phyloP scores from a whole-genome alignment of 2,113 vertebrate genomes.

The Isurus oxyrinchus region DNA sequence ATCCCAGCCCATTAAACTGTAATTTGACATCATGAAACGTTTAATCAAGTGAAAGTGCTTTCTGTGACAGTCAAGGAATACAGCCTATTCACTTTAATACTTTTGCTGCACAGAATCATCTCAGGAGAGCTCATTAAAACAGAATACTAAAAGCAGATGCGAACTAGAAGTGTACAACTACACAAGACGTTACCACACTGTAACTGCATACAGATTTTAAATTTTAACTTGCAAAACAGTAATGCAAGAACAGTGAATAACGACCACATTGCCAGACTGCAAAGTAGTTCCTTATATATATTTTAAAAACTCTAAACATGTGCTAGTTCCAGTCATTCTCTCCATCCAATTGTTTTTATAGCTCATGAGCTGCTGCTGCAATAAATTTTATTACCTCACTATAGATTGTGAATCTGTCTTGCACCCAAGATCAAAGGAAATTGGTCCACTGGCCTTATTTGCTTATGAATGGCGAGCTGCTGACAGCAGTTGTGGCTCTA shows the following conservation, averaged over 20 bases:
- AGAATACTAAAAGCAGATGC: background rate
- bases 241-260: background rate
- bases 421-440: background rate
- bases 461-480: background rate
- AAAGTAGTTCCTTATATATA: background rate
- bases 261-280: too few species aligned
- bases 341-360: background rate
- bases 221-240: background rate
- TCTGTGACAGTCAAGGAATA: background rate
- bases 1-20: background rate
- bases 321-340: background rate
- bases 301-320: background rate
- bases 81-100: background rate
- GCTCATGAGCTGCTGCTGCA: background rate
- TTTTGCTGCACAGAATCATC: too few species aligned
- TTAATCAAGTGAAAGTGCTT: slow-evolving; percentile 18
- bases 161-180: background rate
- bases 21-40: slow-evolving; percentile 4
- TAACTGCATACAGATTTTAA: background rate
- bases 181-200: background rate
- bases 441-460: background rate
- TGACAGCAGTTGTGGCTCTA: too few species aligned
- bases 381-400: background rate
- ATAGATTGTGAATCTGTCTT: background rate
- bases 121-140: slow-evolving; percentile 19